phyloP scores from a whole-genome alignment of 2,113 vertebrate genomes.

The Bufo gargarizans region DNA sequence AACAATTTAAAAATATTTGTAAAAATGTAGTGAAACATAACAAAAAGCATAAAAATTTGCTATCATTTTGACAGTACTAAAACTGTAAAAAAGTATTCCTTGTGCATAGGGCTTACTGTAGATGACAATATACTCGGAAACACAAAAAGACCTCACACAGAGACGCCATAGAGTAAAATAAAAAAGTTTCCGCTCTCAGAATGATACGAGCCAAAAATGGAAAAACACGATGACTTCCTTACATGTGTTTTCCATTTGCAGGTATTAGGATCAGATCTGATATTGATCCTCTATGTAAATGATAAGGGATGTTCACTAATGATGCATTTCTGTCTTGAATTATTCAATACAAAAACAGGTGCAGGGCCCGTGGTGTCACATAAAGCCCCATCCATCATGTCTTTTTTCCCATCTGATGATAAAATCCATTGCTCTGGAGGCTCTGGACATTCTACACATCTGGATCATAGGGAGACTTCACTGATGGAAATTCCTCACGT shows the following conservation, averaged over 20 bases:
- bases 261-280: conserved; percentile 3
- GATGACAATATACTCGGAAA: too few species aligned
- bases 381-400: background rate
- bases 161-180: background rate
- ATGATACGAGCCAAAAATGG: background rate
- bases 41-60: too few species aligned
- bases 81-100: too few species aligned
- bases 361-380: background rate
- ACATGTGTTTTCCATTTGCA: conserved; percentile 26
- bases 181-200: background rate
- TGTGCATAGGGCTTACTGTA: too few species aligned
- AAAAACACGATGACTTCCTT: background rate
- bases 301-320: background rate
- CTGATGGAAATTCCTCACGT: conserved; percentile 43
- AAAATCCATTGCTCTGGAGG: background rate
- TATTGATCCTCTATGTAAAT: conserved; percentile 8
- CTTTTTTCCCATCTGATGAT: background rate
- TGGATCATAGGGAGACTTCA: conserved; percentile 36
- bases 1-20: too few species aligned
- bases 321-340: conserved; percentile 8
- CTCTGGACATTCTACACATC: conserved; percentile 36
- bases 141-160: background rate
- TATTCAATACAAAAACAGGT: conserved; percentile 13
- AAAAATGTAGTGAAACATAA: too few species aligned
- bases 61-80: too few species aligned